Conservation (phyloP, 2,113 vertebrate species). For the Otus sunia region DNA sequence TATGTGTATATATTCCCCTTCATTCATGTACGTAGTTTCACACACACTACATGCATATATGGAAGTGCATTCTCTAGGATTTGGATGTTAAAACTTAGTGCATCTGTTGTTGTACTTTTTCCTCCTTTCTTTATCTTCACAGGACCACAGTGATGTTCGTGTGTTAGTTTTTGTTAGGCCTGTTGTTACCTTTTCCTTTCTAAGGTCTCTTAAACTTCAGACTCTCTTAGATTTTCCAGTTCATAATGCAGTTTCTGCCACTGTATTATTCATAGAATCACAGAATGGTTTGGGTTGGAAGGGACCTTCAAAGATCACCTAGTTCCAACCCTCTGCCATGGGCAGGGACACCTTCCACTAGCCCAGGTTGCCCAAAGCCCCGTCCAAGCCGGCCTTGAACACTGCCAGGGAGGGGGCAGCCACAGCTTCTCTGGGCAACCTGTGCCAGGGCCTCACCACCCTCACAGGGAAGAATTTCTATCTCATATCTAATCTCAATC, state of each 20-base stretch:
- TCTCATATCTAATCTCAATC: too few relatives aligned
- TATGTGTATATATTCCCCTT: not conserved
- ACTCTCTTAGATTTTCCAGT: not conserved
- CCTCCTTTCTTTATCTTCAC: not conserved
- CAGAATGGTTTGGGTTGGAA: too few relatives aligned
- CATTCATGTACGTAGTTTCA: not conserved
- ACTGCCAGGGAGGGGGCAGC: too few relatives aligned
- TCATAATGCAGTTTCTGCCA: not conserved
- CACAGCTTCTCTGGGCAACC: too few relatives aligned
- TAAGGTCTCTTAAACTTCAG: not conserved
- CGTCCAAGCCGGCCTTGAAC: too few relatives aligned
- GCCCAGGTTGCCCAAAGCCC: too few relatives aligned
- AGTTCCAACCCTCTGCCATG: too few relatives aligned
- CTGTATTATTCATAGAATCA: not conserved
- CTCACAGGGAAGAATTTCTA: too few relatives aligned
- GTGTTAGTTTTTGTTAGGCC: not conserved
- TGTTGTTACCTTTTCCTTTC: not conserved
- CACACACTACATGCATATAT: not conserved
- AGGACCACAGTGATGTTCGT: accelerated
- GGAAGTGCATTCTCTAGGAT: not conserved
- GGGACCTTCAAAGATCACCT: too few relatives aligned
- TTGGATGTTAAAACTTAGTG: not conserved
- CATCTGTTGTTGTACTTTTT: not conserved
- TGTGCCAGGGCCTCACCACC: too few relatives aligned
- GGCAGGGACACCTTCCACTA: too few relatives aligned